Evolutionary conservation across 2,113 vertebrate species (phyloP), one percentile per base, ranked within the genome.

Genomic region (Cyphomyrus plagiostoma): DNA sequence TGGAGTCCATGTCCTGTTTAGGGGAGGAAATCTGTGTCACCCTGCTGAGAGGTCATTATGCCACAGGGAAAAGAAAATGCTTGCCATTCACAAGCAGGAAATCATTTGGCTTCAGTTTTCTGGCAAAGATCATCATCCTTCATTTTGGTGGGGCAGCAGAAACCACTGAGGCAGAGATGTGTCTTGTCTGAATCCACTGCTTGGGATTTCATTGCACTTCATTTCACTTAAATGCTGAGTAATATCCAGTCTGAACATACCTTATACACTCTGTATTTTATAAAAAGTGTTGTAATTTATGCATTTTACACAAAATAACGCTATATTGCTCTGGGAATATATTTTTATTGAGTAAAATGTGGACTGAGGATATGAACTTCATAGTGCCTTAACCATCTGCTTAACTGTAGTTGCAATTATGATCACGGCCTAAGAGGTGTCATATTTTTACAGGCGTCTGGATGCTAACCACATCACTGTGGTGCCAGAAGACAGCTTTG

Each of bases 391-490:
- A 80, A 80, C 35, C 35, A 80, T 42, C 35, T 80, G 39, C 30
- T 80, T 70, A 70, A 70, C 62, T 26, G 23, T n/a, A 52, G 7
- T 49, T 52, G 23, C 15, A 58, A 35, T 39, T 87, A n/a, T 56
- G 53, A 23, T 39, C 52, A 17, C 1, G 17, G 8, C 52, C 50
- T 62, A 35, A 87, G n/a, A 88, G 35, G 35, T 62, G 9, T 88
- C 21, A 17, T 46, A 10, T 56, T 21, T 82, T 66, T 88, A 0
- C 7, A 99, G 98, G 91, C 98, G 98, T 30, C 94, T 99, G 66
- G 98, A 99, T 94, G 98, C 98, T 0, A 99, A 99, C 93, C 98
- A 99, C 53, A 98, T 99, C 39, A 97, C 96, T 39, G 92, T 93
- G 4, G 98, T 99, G 26, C 98, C 98, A 0, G 97, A 98, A 58